phyloP scores from a whole-genome alignment of 2,888 invertebrate species.

The Lucinisca nassula region DNA sequence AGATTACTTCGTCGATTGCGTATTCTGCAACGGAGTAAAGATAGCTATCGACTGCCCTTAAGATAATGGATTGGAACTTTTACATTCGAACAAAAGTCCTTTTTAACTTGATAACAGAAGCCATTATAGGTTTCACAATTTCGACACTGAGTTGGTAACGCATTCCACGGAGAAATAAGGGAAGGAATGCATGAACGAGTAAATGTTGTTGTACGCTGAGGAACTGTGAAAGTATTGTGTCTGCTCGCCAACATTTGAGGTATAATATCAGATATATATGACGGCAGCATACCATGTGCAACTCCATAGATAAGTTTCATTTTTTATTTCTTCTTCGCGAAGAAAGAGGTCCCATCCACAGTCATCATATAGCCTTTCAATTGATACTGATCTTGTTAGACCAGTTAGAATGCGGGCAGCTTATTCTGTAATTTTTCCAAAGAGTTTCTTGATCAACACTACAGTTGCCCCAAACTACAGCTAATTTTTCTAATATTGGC shows the following conservation, averaged over 20 bases:
- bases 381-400: too few species aligned
- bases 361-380: conserved; percentile 9
- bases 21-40: neutral
- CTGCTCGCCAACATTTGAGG: conserved; percentile 9
- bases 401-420: conserved; percentile 34
- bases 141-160: neutral
- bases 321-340: neutral
- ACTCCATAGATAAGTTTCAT: neutral
- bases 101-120: neutral
- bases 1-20: conserved; percentile 18
- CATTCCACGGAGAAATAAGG: neutral
- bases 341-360: neutral
- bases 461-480: conserved; percentile 22
- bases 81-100: neutral
- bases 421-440: conserved; percentile 34
- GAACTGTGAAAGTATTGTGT: neutral
- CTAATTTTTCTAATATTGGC: conserved; percentile 28
- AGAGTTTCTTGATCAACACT: neutral
- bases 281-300: neutral
- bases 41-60: neutral
- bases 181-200: neutral
- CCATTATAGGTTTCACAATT: neutral
- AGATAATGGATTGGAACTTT: neutral
- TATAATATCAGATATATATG: neutral
- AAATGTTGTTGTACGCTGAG: neutral